A percentile compares a stretch with the other conserved stretches of the same genome.
phyloP scores from a whole-genome alignment of 2,797 vertebrate species.

The Amazonetta brasiliensis region DNA sequence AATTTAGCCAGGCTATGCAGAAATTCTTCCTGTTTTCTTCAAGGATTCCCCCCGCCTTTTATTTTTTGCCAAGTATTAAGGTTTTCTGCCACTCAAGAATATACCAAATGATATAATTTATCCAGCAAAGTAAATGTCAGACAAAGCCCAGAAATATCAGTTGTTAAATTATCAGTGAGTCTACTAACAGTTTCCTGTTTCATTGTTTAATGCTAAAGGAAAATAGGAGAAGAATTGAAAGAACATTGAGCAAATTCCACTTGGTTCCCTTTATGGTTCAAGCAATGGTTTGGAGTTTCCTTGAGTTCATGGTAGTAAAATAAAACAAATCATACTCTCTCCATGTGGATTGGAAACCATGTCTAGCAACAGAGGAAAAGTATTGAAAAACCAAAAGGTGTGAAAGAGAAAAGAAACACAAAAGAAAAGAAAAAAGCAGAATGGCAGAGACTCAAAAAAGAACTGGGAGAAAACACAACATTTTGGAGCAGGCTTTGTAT shows the following conservation, averaged over 20 bases:
- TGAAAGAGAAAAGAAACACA: neutral
- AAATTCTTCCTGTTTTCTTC: neutral
- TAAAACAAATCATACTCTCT: neutral
- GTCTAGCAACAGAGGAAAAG: neutral
- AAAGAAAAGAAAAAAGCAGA: neutral
- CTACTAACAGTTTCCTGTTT: neutral
- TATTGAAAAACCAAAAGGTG: neutral
- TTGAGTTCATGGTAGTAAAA: neutral
- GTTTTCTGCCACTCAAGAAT: neutral
- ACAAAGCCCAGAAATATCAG: neutral
- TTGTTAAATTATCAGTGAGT: neutral
- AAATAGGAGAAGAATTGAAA: neutral
- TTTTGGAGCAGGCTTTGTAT: neutral
- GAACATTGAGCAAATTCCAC: neutral
- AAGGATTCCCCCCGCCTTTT: no score
- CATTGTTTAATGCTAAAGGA: neutral
- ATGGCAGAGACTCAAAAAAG: neutral
- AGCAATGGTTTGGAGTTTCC: neutral
- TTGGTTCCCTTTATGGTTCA: neutral
- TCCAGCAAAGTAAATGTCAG: neutral
- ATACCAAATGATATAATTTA: neutral
- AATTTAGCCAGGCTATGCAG: neutral
- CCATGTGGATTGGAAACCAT: neutral
- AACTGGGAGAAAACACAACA: neutral
- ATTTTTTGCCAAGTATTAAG: neutral